Conservation (phyloP, 2,113 vertebrate species). For the Vulpes lagopus region DNA sequence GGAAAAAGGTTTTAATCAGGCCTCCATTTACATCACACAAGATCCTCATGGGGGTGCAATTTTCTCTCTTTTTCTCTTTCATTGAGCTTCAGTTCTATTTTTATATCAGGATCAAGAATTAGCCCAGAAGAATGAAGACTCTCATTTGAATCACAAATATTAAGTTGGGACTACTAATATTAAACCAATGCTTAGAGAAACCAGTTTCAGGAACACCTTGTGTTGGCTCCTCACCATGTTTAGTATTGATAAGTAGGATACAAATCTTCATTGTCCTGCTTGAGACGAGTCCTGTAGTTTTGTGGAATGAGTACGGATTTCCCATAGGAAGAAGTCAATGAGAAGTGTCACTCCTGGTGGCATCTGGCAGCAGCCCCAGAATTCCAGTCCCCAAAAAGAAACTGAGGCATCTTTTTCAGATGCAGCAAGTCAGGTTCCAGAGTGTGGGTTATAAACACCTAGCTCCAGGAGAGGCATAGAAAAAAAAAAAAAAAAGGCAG, state of each 20-base stretch:
- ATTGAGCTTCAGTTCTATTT: neutral
- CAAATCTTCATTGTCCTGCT: neutral
- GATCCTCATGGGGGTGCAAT: neutral
- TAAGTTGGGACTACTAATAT: neutral
- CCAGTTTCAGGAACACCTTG: neutral
- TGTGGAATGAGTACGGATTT: neutral
- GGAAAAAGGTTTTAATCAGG: neutral
- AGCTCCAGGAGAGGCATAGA: neutral
- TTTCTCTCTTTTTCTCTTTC: neutral
- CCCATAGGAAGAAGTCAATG: neutral
- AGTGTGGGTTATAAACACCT: neutral
- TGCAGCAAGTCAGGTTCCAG: neutral
- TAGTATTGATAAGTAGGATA: neutral
- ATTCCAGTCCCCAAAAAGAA: neutral
- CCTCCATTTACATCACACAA: neutral
- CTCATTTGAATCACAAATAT: constrained; percentile 12
- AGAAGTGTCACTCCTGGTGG: neutral
- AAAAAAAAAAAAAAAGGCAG: neutral
- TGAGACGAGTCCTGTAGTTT: neutral
- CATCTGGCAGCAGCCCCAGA: neutral
- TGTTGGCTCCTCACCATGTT: neutral
- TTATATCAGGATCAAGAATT: constrained; percentile 3
- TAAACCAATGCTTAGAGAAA: neutral
- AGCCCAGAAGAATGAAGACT: neutral
- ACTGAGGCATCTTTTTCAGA: too few species aligned